Conservation (phyloP, 2,888 invertebrate genomes). For the Eupithecia tripunctaria region DNA sequence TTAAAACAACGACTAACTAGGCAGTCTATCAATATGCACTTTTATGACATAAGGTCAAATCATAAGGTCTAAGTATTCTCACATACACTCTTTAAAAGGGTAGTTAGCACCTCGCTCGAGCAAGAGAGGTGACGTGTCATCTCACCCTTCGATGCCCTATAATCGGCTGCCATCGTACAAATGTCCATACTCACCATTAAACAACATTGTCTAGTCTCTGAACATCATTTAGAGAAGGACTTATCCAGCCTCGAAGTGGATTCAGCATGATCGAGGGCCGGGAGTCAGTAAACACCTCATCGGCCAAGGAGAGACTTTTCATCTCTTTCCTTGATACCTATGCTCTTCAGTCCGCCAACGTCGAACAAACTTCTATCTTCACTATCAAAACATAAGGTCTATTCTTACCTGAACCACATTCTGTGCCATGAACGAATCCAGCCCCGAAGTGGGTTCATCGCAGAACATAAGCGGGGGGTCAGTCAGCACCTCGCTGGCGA, state of each 20-base stretch:
- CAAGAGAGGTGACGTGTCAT: too few species aligned
- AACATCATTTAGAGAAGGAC: slow-evolving; percentile 84
- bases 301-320: background rate
- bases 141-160: too few species aligned
- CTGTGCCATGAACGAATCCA: slow-evolving; percentile 98
- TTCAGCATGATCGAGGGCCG: slow-evolving; percentile 98
- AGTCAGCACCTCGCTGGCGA: slow-evolving; percentile 98
- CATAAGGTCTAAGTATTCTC: background rate
- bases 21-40: background rate
- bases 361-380: background rate
- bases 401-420: slow-evolving; percentile 92
- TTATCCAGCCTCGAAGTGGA: slow-evolving; percentile 98
- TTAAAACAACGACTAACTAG: background rate
- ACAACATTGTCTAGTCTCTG: too few species aligned
- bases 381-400: background rate
- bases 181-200: too few species aligned
- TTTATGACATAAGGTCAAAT: background rate
- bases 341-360: slow-evolving; percentile 91
- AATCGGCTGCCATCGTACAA: too few species aligned
- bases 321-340: slow-evolving; percentile 85
- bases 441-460: slow-evolving; percentile 98
- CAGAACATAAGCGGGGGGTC: slow-evolving; percentile 98
- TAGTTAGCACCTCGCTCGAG: slow-evolving; percentile 59
- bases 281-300: slow-evolving; percentile 96
- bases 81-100: background rate